These are phyloP conservation scores for Hyposmocoma kahamanoa DNA, from an alignment of 1,140 invertebrate species.

Conservation along the genomic window DNA sequence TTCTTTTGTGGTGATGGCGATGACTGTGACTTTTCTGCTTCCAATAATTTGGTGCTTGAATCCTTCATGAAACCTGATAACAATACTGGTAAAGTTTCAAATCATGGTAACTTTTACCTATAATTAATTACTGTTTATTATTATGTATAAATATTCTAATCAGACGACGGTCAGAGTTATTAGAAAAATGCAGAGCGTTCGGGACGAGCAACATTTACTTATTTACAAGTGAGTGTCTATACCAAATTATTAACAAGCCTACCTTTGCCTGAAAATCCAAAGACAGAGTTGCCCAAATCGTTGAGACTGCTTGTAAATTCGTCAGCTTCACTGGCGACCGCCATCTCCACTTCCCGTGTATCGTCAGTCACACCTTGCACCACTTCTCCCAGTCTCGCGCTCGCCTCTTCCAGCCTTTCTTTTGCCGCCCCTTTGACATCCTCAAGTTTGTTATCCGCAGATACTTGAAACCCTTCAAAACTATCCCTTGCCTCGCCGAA, in stretches of 20 bases:
- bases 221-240: not conserved
- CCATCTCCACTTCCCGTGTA: conserved; percentile 29
- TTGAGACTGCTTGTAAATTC: conserved; percentile 58
- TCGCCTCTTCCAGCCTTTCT: conserved; percentile 35
- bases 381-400: conserved; percentile 31
- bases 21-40: conserved; percentile 58
- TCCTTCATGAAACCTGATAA: conserved; percentile 63
- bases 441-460: conserved; percentile 57
- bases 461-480: conserved; percentile 61
- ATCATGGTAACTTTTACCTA: not conserved
- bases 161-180: not conserved
- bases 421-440: conserved; percentile 44
- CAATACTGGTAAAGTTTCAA: conserved; percentile 5
- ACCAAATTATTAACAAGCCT: conserved; percentile 11
- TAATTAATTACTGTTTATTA: not conserved
- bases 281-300: conserved; percentile 57
- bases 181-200: not conserved
- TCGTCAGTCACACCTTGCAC: conserved; percentile 24
- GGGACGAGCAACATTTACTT: not conserved
- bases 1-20: conserved; percentile 58
- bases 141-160: not conserved
- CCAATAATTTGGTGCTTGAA: conserved; percentile 59
- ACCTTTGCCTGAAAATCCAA: conserved; percentile 62
- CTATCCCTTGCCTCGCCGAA: conserved; percentile 44
- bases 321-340: conserved; percentile 39